Percentiles rank a stretch among this genome's conserved stretches.
phyloP scores from a whole-genome alignment of 1,140 invertebrate species.

The Diorhabda sublineata region DNA sequence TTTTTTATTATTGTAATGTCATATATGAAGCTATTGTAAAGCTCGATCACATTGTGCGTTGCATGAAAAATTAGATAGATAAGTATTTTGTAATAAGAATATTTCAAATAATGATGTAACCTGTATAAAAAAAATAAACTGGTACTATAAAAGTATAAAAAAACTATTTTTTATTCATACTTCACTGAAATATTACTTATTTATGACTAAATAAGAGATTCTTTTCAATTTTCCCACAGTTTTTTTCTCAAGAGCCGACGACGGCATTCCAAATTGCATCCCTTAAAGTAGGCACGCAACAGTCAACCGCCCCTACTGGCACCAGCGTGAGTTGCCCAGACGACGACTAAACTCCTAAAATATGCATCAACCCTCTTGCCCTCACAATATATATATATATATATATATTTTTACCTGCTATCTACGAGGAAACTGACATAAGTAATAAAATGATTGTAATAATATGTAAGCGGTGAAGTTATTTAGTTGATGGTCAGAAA shows the following conservation, averaged over 20 bases:
- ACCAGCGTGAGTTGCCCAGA: conserved; percentile 12
- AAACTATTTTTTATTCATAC: too few relatives aligned
- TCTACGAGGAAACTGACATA: not conserved
- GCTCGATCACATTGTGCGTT: too few relatives aligned
- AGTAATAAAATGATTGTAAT: too few relatives aligned
- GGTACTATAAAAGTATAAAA: too few relatives aligned
- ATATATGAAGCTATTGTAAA: too few relatives aligned
- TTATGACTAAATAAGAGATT: conserved; percentile 32
- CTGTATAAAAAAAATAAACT: too few relatives aligned
- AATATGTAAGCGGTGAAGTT: too few relatives aligned
- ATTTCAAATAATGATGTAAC: too few relatives aligned
- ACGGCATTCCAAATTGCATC: conserved; percentile 32
- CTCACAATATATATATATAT: not conserved
- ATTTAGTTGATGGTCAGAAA: too few relatives aligned
- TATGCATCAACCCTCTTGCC: conserved; percentile 28
- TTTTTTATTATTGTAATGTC: too few relatives aligned
- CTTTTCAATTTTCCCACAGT: conserved; percentile 38
- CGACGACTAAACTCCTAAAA: conserved; percentile 27
- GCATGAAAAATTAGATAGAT: too few relatives aligned
- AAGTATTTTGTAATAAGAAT: too few relatives aligned
- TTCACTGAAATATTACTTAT: conserved; percentile 25
- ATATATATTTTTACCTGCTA: not conserved
- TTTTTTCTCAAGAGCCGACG: conserved; percentile 27
- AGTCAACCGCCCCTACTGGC: conserved; percentile 9
- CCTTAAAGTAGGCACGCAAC: conserved; percentile 30